These are phyloP conservation scores for Hylyphantes graminicola DNA, from an alignment of 1,140 invertebrate species.

Conservation along the genomic window DNA sequence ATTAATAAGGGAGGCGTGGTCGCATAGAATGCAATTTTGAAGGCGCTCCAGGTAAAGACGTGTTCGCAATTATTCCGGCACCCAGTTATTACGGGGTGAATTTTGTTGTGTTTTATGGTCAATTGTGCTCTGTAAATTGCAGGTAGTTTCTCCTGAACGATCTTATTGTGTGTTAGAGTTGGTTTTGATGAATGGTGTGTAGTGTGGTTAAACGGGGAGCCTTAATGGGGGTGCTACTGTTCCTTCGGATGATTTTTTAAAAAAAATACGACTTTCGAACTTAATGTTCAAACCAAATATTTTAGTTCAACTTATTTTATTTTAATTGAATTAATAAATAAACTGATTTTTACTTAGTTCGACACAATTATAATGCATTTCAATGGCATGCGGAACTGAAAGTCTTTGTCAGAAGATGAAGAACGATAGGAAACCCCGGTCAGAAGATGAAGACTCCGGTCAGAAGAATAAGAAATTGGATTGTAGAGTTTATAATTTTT, in stretches of 20 bases:
- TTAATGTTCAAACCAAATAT: no score
- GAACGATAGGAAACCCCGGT: no score
- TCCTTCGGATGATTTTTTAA: background rate
- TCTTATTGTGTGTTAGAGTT: constrained; percentile 3
- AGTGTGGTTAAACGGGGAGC: constrained; percentile 7
- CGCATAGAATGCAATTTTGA: constrained; percentile 24
- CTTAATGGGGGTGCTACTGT: constrained; percentile 33
- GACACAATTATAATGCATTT: no score
- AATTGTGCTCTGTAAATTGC: constrained; percentile 40
- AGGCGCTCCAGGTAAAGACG: constrained; percentile 3
- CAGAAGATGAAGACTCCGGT: no score
- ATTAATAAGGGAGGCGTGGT: constrained; percentile 40
- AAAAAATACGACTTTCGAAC: no score
- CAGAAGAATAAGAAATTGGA: no score
- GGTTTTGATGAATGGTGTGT: constrained; percentile 23
- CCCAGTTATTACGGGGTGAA: constrained; percentile 41
- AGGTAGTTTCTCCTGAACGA: constrained; percentile 5
- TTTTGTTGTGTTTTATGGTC: constrained; percentile 60
- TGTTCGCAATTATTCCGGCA: constrained; percentile 43
- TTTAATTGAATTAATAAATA: no score
- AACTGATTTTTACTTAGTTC: no score
- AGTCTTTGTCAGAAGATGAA: no score
- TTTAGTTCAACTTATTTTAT: no score
- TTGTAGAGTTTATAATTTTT: no score
- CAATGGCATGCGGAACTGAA: no score